Conservation (phyloP, 2,888 invertebrate species). For the Blomia tropicalis region DNA sequence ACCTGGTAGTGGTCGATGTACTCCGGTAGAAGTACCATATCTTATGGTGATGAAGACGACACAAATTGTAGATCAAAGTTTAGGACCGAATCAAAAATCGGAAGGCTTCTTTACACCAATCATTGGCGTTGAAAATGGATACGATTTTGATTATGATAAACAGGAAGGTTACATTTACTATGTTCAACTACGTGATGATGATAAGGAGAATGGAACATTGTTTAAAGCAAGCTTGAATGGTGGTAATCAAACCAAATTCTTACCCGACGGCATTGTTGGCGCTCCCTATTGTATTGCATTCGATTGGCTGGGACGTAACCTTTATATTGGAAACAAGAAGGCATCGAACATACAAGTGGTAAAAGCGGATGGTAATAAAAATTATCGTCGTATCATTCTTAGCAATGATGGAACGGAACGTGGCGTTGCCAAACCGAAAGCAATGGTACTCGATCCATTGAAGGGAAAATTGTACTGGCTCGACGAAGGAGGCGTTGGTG, state of each 20-base stretch:
- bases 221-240: conserved; percentile 67
- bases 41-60: conserved; percentile 74
- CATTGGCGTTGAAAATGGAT: conserved; percentile 69
- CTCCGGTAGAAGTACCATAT: conserved; percentile 62
- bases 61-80: conserved; percentile 67
- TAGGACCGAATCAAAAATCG: conserved; percentile 47
- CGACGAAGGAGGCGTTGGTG: conserved; percentile 78
- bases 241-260: conserved; percentile 63
- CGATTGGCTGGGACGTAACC: conserved; percentile 89
- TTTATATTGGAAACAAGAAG: conserved; percentile 74
- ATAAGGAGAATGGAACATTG: conserved; percentile 62
- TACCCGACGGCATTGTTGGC: conserved; percentile 70
- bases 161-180: conserved; percentile 67
- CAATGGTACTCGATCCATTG: conserved; percentile 75
- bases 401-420: conserved; percentile 70
- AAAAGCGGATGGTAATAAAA: conserved; percentile 35
- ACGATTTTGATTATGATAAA: conserved; percentile 79
- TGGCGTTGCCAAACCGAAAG: conserved; percentile 70
- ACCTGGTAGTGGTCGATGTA: conserved; percentile 30
- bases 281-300: conserved; percentile 79
- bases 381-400: conserved; percentile 62
- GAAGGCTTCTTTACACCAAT: conserved; percentile 67
- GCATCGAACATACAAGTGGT: conserved; percentile 81
- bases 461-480: conserved; percentile 91
- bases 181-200: conserved; percentile 52